phyloP scores from a whole-genome alignment of 2,888 invertebrate genomes.

The Cyrtodaria siliqua region DNA sequence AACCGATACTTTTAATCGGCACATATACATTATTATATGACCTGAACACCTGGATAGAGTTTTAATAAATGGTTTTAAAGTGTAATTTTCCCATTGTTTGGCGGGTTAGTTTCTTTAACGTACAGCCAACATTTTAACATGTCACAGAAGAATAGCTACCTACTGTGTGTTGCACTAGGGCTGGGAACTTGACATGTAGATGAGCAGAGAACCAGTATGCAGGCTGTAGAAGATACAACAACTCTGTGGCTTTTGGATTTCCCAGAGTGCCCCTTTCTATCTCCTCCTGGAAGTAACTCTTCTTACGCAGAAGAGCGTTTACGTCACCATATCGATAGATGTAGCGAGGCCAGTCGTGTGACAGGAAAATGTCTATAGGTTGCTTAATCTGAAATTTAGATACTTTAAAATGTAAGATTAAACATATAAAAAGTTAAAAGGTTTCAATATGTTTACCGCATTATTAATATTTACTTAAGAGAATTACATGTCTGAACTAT shows the following conservation, averaged over 20 bases:
- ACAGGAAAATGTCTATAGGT: conserved; percentile 94
- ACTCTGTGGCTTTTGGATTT: conserved; percentile 93
- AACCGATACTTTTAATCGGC: no score
- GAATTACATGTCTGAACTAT: no score
- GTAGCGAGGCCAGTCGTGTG: conserved; percentile 99
- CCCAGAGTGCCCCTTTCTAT: conserved; percentile 94
- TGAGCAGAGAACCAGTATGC: conserved; percentile 98
- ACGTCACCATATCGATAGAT: conserved; percentile 95
- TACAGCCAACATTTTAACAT: not conserved
- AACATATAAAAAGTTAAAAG: no score
- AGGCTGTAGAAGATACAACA: conserved; percentile 93
- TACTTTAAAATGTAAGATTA: no score
- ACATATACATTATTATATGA: no score
- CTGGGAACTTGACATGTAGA: conserved; percentile 98
- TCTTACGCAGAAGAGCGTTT: conserved; percentile 90
- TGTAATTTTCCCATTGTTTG: no score
- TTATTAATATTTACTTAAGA: no score
- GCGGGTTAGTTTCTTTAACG: no score
- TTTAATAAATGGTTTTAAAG: not conserved
- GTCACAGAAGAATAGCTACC: conserved; percentile 35
- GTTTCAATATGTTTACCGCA: no score
- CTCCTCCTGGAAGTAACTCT: conserved; percentile 95
- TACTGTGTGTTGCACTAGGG: conserved; percentile 91
- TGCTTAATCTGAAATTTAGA: conserved; percentile 83
- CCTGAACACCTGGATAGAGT: no score